phyloP scores from a whole-genome alignment of 1,140 invertebrate genomes.

The Hylaeus volcanicus region DNA sequence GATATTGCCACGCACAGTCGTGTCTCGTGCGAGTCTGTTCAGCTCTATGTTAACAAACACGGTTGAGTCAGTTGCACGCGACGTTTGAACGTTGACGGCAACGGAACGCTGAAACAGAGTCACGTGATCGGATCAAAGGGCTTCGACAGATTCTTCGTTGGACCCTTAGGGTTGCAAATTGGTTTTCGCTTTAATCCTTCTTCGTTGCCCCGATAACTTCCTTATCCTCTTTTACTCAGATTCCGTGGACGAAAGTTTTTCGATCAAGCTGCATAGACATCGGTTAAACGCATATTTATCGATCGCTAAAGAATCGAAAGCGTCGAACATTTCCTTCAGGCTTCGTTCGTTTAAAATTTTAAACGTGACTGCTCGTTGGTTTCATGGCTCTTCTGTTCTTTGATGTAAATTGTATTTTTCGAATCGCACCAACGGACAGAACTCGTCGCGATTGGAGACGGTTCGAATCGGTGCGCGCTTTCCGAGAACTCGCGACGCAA shows the following conservation, averaged over 20 bases:
- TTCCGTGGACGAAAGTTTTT: too few species aligned
- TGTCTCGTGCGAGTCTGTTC: not conserved
- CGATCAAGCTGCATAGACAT: too few species aligned
- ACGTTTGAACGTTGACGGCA: conserved; percentile 5
- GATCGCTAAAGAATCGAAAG: too few species aligned
- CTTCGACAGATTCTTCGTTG: not conserved
- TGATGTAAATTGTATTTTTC: too few species aligned
- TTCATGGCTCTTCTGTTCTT: too few species aligned
- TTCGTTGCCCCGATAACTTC: too few species aligned
- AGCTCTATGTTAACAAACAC: not conserved
- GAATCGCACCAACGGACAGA: too few species aligned
- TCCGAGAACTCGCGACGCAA: conserved; percentile 50
- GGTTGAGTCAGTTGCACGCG: not conserved
- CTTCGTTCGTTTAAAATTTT: too few species aligned
- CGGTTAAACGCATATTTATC: too few species aligned
- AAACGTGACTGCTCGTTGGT: too few species aligned
- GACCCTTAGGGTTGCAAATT: too few species aligned
- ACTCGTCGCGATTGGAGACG: not conserved
- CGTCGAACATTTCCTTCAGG: too few species aligned
- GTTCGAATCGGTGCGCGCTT: conserved; percentile 15
- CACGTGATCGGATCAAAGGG: not conserved
- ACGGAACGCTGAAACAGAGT: not conserved
- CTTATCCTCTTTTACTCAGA: not conserved
- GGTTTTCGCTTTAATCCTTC: not conserved
- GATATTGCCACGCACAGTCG: not conserved